Evolutionary conservation across 37 sponge, comb jelly and placozoan genomes (phyloP).

Genomic region (Beroe ovata): DNA sequence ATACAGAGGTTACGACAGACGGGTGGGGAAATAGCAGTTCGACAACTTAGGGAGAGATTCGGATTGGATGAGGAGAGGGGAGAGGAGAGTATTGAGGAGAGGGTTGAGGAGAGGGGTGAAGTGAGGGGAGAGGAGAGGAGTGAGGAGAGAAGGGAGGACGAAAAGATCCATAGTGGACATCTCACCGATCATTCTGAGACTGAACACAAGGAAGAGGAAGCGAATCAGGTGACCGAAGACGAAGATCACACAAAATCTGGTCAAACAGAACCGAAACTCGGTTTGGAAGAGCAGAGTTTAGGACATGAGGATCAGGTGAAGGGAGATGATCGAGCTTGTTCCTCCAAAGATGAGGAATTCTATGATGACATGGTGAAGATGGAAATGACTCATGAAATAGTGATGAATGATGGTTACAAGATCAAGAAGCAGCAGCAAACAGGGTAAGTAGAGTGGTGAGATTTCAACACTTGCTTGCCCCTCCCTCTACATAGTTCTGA

Average conservation of each 20-base stretch:
- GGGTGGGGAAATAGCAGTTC: constrained; percentile 30
- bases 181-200: background rate
- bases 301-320: background rate
- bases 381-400: constrained; percentile 64
- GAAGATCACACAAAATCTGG: background rate
- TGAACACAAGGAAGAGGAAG: background rate
- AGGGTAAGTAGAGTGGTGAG: constrained; percentile 9
- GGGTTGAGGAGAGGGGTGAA: background rate
- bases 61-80: background rate
- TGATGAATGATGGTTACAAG: constrained; percentile 46
- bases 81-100: background rate
- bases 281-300: background rate
- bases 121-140: background rate
- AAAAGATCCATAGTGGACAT: background rate
- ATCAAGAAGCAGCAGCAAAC: constrained; percentile 1
- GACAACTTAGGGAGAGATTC: constrained; percentile 24
- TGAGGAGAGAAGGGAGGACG: background rate
- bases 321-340: background rate
- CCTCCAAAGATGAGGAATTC: background rate
- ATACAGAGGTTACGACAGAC: background rate
- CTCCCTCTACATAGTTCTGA: too few relatives aligned
- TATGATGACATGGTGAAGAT: constrained; percentile 56
- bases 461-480: too few relatives aligned
- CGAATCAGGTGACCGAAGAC: background rate
- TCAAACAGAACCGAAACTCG: background rate